Evolutionary conservation across 2,113 vertebrate species (phyloP).

Genomic region (Hystrix brachyura): DNA sequence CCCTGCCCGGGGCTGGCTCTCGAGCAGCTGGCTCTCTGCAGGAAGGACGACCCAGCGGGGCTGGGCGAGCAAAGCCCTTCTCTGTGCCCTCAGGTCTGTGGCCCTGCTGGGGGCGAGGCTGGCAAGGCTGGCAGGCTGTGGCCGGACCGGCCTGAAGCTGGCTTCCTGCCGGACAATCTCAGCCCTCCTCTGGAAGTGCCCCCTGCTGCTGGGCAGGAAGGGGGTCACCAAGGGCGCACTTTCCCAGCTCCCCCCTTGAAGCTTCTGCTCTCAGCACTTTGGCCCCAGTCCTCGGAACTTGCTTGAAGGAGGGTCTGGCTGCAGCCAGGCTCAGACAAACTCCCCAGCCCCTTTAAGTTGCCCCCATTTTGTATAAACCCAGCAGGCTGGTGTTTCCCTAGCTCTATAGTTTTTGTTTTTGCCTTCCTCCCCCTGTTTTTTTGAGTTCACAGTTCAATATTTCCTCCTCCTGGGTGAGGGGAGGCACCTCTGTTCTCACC

Average conservation of each 20-base stretch:
- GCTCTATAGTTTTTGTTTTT: constrained; percentile 49
- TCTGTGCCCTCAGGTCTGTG: constrained; percentile 33
- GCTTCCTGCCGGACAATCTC: constrained; percentile 48
- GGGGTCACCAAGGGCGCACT: background rate
- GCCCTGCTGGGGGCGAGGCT: background rate
- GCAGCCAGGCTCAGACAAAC: background rate
- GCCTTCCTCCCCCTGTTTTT: constrained; percentile 61
- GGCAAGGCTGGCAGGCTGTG: constrained; percentile 29
- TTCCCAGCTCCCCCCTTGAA: background rate
- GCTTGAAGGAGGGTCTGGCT: constrained; percentile 72
- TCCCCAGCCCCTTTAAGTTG: constrained; percentile 25
- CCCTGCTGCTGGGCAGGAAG: background rate
- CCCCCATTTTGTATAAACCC: constrained; percentile 83
- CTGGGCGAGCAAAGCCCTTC: constrained; percentile 19
- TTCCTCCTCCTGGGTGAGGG: constrained; percentile 62
- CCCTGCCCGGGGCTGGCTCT: constrained; percentile 75
- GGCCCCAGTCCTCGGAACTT: constrained; percentile 23
- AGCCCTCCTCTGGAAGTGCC: constrained; percentile 6
- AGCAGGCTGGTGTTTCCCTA: constrained; percentile 88
- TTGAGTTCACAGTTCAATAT: constrained; percentile 74
- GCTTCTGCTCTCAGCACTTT: constrained; percentile 80
- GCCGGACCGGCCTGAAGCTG: constrained; percentile 53
- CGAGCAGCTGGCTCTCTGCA: constrained; percentile 66
- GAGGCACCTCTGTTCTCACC: constrained; percentile 68
- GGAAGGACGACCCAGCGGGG: background rate